A percentile compares a stretch with the other conserved stretches of the same genome.
Evolutionary conservation across 2,113 vertebrate species (phyloP).

Genomic region (Gopherus evgoodei): DNA sequence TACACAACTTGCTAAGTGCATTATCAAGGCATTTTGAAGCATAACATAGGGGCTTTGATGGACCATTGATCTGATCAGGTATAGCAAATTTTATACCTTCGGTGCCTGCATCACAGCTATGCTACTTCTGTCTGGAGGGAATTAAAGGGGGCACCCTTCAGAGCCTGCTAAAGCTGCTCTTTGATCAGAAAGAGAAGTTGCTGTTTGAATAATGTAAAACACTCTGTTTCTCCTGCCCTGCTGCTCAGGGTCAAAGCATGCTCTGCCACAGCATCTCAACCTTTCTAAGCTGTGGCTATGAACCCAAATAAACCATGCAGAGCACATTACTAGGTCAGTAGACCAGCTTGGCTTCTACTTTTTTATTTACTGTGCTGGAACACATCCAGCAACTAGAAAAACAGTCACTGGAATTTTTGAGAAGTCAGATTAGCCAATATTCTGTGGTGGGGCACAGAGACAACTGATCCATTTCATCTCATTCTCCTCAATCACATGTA

Average conservation of each 20-base stretch:
- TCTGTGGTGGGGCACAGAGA: background rate
- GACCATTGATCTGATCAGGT: background rate
- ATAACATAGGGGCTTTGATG: background rate
- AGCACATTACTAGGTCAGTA: background rate
- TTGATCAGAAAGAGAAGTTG: background rate
- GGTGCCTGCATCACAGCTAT: background rate
- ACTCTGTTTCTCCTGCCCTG: background rate
- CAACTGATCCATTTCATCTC: background rate
- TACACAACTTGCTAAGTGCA: background rate
- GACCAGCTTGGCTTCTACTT: background rate
- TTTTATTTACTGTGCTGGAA: constrained; percentile 18
- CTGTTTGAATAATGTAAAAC: constrained; percentile 25
- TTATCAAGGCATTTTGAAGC: background rate
- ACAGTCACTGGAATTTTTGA: background rate
- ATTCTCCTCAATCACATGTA: background rate
- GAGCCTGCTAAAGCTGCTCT: background rate
- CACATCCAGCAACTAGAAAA: background rate
- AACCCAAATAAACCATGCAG: constrained; percentile 1
- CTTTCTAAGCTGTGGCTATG: background rate
- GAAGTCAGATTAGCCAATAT: background rate
- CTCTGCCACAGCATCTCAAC: background rate
- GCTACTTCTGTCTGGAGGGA: background rate
- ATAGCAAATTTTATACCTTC: background rate
- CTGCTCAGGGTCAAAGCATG: background rate
- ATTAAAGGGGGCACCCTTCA: background rate